Evolutionary conservation across 2,113 vertebrate species (phyloP), one percentile per base, ranked within the genome.

Genomic region (Larimichthys polyactis): DNA sequence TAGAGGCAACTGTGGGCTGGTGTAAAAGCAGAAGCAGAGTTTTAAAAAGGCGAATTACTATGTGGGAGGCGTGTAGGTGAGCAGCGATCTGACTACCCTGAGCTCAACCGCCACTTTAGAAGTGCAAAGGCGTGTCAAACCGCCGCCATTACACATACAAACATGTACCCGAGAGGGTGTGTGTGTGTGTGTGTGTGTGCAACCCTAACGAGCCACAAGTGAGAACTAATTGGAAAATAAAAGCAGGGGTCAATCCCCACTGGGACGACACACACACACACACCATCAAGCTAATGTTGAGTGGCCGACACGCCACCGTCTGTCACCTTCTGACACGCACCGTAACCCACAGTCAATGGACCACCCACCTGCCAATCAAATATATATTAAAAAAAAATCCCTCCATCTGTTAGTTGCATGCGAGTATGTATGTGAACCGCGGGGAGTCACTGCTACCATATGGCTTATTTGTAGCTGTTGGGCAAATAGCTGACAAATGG

Each of bases 311-410:
- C 67, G 15, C 16, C 9, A 7, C 71, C 22, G 69, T 87, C 76
- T 79, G 81, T 81, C 87, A 86, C 71, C 54, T 49, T 68, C 48
- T 27, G 69, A 82, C 82, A 83, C 5, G 32, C 55, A 70, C 44
- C 67, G 36, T 57, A 83, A 82, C 36, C 55, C 78, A 64, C 54
- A 55, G 75, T 59, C 58, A 63, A 22, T 68, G 71, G 48, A 78
- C 59, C 88, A 32, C 67, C 81, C 78, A 87, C 77, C 67, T 84
- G 86, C 80, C 86, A 89, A 72, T 91, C 81, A 87, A 40, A 9
- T 9, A 40, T 40, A 8, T 5, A 36, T 5, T 7, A 36, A 62
- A 44, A 32, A 40, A 58, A 24, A 69, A 2, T 12, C 32, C 43
- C 55, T 69, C 88, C 79, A 78, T 93, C 90, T 90, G 81, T 79